Conservation (phyloP, 2,113 vertebrate species). For the Poeciliopsis retropinna region DNA sequence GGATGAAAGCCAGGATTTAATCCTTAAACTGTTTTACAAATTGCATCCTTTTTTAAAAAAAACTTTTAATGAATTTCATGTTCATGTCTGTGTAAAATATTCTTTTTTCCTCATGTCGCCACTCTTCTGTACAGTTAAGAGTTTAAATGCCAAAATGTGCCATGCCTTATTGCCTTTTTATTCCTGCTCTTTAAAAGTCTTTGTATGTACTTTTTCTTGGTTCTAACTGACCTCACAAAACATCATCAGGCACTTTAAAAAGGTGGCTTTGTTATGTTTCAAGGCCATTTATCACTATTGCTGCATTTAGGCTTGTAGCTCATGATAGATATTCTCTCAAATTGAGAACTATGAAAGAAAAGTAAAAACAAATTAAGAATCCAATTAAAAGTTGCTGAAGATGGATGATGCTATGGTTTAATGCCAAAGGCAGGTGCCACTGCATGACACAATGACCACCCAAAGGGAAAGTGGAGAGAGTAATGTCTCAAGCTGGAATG, state of each 20-base stretch:
- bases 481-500: neutral
- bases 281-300: neutral
- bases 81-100: slow-evolving; percentile 46
- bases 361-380: neutral
- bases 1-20: slow-evolving; percentile 42
- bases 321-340: neutral
- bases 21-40: slow-evolving; percentile 50
- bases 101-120: slow-evolving; percentile 45
- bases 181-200: slow-evolving; percentile 51
- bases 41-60: slow-evolving; percentile 40
- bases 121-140: slow-evolving; percentile 41
- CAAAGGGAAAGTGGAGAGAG: neutral
- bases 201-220: slow-evolving; percentile 40
- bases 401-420: neutral
- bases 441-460: neutral
- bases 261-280: slow-evolving; percentile 26
- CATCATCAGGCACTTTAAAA: slow-evolving; percentile 71
- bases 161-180: slow-evolving; percentile 76
- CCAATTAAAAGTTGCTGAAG: neutral
- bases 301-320: neutral
- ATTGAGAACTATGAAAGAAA: neutral
- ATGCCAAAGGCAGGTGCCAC: neutral
- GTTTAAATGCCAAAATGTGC: slow-evolving; percentile 75
- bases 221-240: slow-evolving; percentile 61
- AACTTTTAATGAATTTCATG: slow-evolving; percentile 43